Evolutionary conservation across 1,140 invertebrate species (phyloP), one percentile per base, ranked within the genome.

Genomic region (Drosophila ironensis): DNA sequence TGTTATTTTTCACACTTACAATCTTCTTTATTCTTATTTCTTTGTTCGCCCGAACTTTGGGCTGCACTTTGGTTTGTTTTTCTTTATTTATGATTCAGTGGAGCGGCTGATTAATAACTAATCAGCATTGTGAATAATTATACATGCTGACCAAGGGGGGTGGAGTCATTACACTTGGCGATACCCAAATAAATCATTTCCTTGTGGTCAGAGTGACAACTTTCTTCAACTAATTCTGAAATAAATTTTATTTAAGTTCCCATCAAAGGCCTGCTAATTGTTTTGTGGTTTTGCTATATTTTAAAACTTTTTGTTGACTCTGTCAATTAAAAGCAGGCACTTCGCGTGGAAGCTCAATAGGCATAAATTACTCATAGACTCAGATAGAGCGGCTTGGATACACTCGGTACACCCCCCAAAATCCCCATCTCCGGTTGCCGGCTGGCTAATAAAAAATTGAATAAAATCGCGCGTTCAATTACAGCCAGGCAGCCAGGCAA

Each of bases 391-490:
- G 59, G 40, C 24, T 33, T 33, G 28, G 24, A 3, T 20, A n/a
- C 51, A n/a, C n/a, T n/a, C n/a, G 24, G 5, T 27, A 6, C 25
- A 27, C 11, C 19, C 19, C 9, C 9, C 8, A 5, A 12, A n/a
- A 20, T 24, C n/a, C 7, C 37, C 4, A 4, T 14, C 11, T 9
- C 14, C 16, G 16, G 11, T 37, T 45, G 19, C 27, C 35, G 45
- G 60, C 27, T 82, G 37, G 40, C 56, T 84, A 74, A 86, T 84
- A 86, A 84, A n/a, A 84, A 80, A 84, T 86, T 84, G 75, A 86
- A 84, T 84, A 84, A 84, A 80, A 84, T 84, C 74, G 71, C 81
- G 74, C 80, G 54, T 68, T 84, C 80, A 84, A 84, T 84, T 80
- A 72, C 80, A 84, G 51, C 52, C 20, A n/a, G n/a, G n/a, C n/a